Evolutionary conservation across 1,140 invertebrate species (phyloP), one percentile per base, ranked within the genome.

Genomic region (Meloidogyne floridensis): DNA sequence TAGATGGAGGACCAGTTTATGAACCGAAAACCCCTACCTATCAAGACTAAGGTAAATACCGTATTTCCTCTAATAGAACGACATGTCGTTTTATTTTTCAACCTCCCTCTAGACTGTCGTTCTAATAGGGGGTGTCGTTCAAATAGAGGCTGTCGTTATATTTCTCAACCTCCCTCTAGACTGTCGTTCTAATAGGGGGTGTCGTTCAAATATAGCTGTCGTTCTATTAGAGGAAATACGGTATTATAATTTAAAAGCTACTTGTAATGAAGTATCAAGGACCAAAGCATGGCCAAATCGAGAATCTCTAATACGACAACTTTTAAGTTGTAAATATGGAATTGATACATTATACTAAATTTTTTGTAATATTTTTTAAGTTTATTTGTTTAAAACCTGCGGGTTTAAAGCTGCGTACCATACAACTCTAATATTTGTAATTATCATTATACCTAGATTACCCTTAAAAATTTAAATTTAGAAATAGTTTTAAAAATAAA

Each of bases 361-460:
- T 18, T n/a, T 47, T 20, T 3, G 32, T 1, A 13, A 9, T 11
- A 3, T 18, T 70, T 43, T n/a, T 5, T 73, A 4, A 15, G 18
- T 4, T 59, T 59, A 32, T 72, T 47, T 11, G 8, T 70, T 59
- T 78, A 8, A 10, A 15, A 79, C 77, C 65, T 79, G 77, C 90
- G 97, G 94, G 91, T 98, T 98, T 88, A 96, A 94, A 87, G 97
- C 95, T 2, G 97, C 96, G 91, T 94, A 96, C 97, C 97, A 99
- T 1, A 98, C 95, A 0, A 98, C 91, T n/a, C 97, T 93, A 42
- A 98, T 94, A 90, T 98, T 98, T 43, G 95, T 97, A 18, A 98
- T 93, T 82, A 96, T 93, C 91, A 98, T 94, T 42, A 94, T 95
- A 15, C 97, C 97, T 5, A 98, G 92, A 91, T 97, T 98, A 6